Evolutionary conservation across 2,113 vertebrate species (phyloP), one percentile per base, ranked within the genome.

Genomic region (Xiphophorus couchianus): DNA sequence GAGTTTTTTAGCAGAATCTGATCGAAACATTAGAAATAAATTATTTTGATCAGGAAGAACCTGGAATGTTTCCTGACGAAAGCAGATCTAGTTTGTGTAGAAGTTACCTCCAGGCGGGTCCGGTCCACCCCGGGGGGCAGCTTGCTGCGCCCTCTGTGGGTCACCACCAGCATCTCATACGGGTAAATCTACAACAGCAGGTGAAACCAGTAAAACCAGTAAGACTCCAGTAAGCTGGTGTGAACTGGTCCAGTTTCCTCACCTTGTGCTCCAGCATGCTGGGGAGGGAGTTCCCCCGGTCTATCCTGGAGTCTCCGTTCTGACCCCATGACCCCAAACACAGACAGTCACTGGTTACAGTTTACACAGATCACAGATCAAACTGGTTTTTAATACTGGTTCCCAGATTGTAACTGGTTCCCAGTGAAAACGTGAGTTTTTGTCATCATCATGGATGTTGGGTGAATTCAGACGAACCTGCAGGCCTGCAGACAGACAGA

Each of bases 221-320:
- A 10, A 66, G 3, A 11, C 19, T 25, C 35, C 25, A 35, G 63
- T n/a, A 1, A 15, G 25, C 51, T 2, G 8, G 51, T 25, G 3
- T 10, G 22, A 58, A 19, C 51, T 9, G 51, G 19, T 58, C 22
- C 44, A 6, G n/a, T 5, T 62, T 35, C 15, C 70, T 30, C 51
- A 82, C 80, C 95, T 96, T 95, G 11, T 95, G 94, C 63, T 97
- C 96, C 94, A 98, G 80, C 95, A 97, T 95, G 88, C 95, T 96
- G 91, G 96, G 97, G 48, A 98, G 94, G 13, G 97, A 98, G 83
- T 88, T 96, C 14, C 97, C 97, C 94, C 97, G 79, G 91, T 98
- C 97, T 96, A 97, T 97, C 91, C 96, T 94, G 67, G 94, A 94
- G 85, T 95, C 95, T 81, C 95, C 96, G 1, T 97, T 97, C 97